Conservation (phyloP, 1,140 invertebrate genomes). For the Ooceraea biroi region DNA sequence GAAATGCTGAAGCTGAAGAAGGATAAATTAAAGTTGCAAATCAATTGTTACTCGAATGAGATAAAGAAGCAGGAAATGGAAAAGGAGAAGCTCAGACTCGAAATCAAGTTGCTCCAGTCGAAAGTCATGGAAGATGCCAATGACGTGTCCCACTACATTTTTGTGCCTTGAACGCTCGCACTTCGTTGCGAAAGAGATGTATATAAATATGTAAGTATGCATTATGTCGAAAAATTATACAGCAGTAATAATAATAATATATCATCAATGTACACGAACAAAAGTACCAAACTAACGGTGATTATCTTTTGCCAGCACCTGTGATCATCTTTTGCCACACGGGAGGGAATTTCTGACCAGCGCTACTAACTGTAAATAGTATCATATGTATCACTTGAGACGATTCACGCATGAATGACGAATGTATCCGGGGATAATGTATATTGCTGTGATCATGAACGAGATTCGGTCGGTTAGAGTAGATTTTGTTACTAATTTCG, state of each 20-base stretch:
- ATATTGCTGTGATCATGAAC: background rate
- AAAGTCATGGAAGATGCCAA: slow-evolving; percentile 82
- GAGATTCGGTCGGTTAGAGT: background rate
- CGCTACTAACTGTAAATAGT: slow-evolving; percentile 32
- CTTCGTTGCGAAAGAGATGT: background rate
- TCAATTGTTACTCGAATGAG: slow-evolving; percentile 81
- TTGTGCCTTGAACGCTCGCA: slow-evolving; percentile 78
- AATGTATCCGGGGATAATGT: background rate
- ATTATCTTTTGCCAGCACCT: too few species aligned
- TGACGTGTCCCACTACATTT: slow-evolving; percentile 83
- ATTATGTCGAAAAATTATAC: too few species aligned
- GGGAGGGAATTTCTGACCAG: too few species aligned
- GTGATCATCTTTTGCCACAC: too few species aligned
- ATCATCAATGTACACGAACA: too few species aligned
- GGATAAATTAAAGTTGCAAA: slow-evolving; percentile 79
- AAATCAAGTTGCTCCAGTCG: slow-evolving; percentile 82
- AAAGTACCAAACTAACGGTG: too few species aligned
- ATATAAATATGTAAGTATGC: too few species aligned
- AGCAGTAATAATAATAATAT: too few species aligned
- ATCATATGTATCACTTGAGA: background rate
- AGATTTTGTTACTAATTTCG: slow-evolving; percentile 1
- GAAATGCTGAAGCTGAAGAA: slow-evolving; percentile 83
- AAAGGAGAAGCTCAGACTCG: slow-evolving; percentile 82
- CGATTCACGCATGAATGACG: background rate
- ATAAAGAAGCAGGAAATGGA: slow-evolving; percentile 83